Conservation (phyloP, 2,888 invertebrate species). For the Eulithis testata region DNA sequence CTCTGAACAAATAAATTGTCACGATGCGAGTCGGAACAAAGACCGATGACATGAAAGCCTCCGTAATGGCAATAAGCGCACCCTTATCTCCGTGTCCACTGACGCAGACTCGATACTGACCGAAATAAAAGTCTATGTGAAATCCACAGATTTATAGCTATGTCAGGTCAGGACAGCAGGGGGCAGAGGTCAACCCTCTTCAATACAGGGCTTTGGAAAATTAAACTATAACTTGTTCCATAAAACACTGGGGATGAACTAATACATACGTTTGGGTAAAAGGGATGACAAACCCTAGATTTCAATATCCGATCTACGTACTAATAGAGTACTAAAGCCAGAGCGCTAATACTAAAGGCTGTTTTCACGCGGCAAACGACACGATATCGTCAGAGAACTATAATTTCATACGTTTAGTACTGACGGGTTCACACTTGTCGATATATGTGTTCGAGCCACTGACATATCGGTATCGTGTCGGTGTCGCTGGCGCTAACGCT, state of each 20-base stretch:
- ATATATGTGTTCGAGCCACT: too few relatives aligned
- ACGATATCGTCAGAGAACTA: too few relatives aligned
- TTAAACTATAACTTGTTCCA: neutral
- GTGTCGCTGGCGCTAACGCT: too few relatives aligned
- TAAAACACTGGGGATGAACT: too few relatives aligned
- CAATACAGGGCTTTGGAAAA: slow-evolving; percentile 2
- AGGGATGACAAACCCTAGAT: too few relatives aligned
- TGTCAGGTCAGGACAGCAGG: neutral
- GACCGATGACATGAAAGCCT: slow-evolving; percentile 12
- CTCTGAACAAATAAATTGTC: too few relatives aligned
- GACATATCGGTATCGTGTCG: too few relatives aligned
- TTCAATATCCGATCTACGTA: neutral
- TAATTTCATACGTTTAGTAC: too few relatives aligned
- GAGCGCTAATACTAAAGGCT: neutral
- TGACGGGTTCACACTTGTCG: too few relatives aligned
- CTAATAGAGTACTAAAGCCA: neutral
- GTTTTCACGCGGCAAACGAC: too few relatives aligned
- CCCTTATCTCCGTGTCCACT: slow-evolving; percentile 24
- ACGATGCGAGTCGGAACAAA: slow-evolving; percentile 10
- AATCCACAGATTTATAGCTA: slow-evolving; percentile 16
- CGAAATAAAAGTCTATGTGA: slow-evolving; percentile 34
- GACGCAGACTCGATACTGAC: slow-evolving; percentile 34
- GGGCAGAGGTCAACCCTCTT: neutral
- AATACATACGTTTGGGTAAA: too few relatives aligned
- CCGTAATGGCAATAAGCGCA: slow-evolving; percentile 20